Base-by-base conservation (phyloP, 1,140 invertebrate genomes). In the Anadara kagoshimensis region DNA sequence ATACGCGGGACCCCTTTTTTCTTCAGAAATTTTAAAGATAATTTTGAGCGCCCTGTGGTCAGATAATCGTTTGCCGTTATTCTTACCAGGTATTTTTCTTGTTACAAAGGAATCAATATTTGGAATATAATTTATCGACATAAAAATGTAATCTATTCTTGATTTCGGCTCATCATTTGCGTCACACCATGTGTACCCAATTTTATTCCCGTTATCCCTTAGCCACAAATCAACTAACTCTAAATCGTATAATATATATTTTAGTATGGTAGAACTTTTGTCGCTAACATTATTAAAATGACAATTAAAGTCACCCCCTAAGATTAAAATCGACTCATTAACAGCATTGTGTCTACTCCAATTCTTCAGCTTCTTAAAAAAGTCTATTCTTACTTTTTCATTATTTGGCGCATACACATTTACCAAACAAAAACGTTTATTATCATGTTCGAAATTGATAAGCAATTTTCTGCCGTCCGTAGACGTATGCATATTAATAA, bases 271-370 rank as follows among this genome's bases (percentile, higher is more conserved):
- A 16, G 29, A 0, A 36, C 14, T 41, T 61, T 44, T 61, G 14
- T 49, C 61, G 47, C 18, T 49, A 10, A 22, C 45, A 22, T 47
- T 64, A 7, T 64, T 11, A 49, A 49, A 26, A 29, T 49, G 26
- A 24, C 61, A 64, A 64, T 49, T 64, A 47, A 22, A 64, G 26
- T 49, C 61, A n/a, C n/a, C n/a, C n/a, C n/a, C n/a, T n/a, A n/a
- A n/a, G n/a, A n/a, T n/a, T n/a, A 64, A 47, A 43, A n/a, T 64
- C 10, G 20, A 22, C 44, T 26, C 24, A 43, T 64, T 18, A 12
- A 24, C 10, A 24, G 43, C 26, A 49, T 45, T 47, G 2, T 12
- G 22, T 16, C 4, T 22, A 24, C 24, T 64, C 12, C 7, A 64
- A 47, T n/a, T 49, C 10, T 64, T 45, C 8, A 64, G 43, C n/a